Evolutionary conservation across 2,797 vertebrate species (phyloP).

Genomic region (Takifugu rubripes): DNA sequence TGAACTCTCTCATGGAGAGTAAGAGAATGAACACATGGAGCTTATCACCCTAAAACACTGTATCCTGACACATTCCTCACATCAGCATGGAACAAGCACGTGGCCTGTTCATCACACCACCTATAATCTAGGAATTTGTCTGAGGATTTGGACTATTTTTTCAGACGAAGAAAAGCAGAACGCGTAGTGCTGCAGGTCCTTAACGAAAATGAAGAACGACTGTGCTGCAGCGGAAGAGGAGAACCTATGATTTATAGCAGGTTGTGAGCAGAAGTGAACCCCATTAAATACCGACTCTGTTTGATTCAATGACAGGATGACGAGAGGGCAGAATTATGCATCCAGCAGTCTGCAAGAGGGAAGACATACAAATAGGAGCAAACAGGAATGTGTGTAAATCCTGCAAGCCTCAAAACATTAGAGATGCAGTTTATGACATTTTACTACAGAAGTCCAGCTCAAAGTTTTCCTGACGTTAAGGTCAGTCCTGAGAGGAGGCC

Average conservation of each 20-base stretch:
- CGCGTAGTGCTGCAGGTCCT: conserved; percentile 1
- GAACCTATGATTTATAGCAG: conserved; percentile 42
- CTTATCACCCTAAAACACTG: conserved; percentile 52
- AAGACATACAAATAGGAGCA: not conserved
- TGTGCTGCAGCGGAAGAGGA: conserved; percentile 6
- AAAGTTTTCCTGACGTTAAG: conserved; percentile 3
- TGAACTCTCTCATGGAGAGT: conserved; percentile 22
- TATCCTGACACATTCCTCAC: conserved; percentile 15
- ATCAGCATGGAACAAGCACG: conserved; percentile 19
- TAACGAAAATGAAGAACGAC: conserved; percentile 12
- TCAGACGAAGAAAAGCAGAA: conserved; percentile 6
- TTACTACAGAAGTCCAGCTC: conserved; percentile 20
- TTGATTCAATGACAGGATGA: conserved; percentile 35
- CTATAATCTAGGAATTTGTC: conserved; percentile 49
- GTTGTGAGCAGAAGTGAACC: conserved; percentile 37
- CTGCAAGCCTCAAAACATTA: conserved; percentile 3
- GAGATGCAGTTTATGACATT: conserved; percentile 4
- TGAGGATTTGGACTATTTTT: conserved; percentile 22
- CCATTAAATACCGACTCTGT: conserved; percentile 45
- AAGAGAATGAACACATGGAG: conserved; percentile 44
- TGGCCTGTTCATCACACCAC: conserved; percentile 36
- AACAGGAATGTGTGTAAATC: conserved; percentile 21
- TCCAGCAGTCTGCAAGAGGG: conserved; percentile 15
- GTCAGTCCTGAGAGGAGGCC: not conserved
- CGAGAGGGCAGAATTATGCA: conserved; percentile 17